Evolutionary conservation across 2,797 vertebrate species (phyloP), one percentile per base, ranked within the genome.

Genomic region (Rhinophrynus dorsalis): DNA sequence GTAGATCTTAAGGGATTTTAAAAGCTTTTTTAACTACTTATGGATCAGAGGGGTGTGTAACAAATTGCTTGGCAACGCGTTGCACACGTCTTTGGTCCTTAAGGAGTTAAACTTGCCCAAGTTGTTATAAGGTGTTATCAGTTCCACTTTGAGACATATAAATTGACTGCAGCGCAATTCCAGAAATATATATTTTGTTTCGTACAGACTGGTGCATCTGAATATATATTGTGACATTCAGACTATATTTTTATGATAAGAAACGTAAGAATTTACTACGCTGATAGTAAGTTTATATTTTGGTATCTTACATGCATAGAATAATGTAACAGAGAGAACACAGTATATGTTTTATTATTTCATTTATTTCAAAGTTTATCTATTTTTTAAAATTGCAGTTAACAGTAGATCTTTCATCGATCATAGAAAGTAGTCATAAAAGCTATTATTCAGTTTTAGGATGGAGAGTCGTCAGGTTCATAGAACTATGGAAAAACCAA

Each of bases 201-300:
- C 13, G 8, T 35, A 37, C 38, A n/a, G n/a, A 17, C 26, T 61
- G 32, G 47, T 48, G n/a, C 13, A 75, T 48, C 63, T 78, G 70
- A 61, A 77, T 70, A 82, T 80, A 80, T 78, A 81, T 77, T 86
- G 82, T 84, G 82, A 72, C 79, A 75, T 87, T 84, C 78, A 48
- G 71, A 65, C 72, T 76, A 26, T 79, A 45, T 68, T 79, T 83
- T 62, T 83, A 77, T 77, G 78, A 59, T 24, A 20, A 74, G 5
- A 13, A 15, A 21, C 26, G 76, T 74, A 44, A 70, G 69, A 65
- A 77, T 68, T 79, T 75, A 74, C 77, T 74, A 79, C 71, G 69
- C 76, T 64, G 52, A 48, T 68, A 68, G 66, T 74, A 79, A 67
- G 32, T 75, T 78, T 81, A 55, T 77, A 73, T 52, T 80, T 79